Conservation (phyloP, 2,797 vertebrate genomes). For the Urocyon cinereoargenteus region DNA sequence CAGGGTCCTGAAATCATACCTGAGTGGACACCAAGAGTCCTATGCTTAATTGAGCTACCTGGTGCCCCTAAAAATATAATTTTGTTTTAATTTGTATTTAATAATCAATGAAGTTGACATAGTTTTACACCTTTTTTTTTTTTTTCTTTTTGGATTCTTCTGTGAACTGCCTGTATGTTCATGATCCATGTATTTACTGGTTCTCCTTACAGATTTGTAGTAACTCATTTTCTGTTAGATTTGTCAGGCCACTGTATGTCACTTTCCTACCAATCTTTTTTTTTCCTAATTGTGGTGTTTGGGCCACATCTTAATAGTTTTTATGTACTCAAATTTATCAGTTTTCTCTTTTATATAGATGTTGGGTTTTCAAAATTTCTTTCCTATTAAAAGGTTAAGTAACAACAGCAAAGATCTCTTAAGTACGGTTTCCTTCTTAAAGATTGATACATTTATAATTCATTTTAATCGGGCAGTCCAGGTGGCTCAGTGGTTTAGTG, state of each 20-base stretch:
- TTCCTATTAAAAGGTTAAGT: neutral
- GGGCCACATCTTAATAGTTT: neutral
- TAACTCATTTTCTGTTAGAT: neutral
- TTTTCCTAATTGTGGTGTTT: neutral
- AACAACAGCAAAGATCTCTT: neutral
- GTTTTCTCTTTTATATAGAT: constrained; percentile 20
- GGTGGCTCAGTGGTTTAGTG: too few relatives aligned
- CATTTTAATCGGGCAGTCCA: neutral
- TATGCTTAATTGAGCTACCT: neutral
- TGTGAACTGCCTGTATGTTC: neutral
- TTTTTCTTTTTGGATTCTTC: neutral
- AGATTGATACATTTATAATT: neutral
- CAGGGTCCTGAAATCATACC: neutral
- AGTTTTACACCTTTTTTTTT: neutral
- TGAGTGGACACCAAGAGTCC: neutral
- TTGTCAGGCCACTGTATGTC: neutral
- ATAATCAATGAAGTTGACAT: neutral
- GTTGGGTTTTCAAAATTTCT: neutral
- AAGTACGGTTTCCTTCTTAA: neutral
- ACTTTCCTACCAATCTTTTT: neutral
- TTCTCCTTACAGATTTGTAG: neutral
- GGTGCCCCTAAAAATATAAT: neutral
- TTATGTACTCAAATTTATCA: constrained; percentile 13
- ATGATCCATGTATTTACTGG: neutral
- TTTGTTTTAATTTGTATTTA: neutral